Conservation (phyloP, 1,140 invertebrate species). For the Cydia splendana region DNA sequence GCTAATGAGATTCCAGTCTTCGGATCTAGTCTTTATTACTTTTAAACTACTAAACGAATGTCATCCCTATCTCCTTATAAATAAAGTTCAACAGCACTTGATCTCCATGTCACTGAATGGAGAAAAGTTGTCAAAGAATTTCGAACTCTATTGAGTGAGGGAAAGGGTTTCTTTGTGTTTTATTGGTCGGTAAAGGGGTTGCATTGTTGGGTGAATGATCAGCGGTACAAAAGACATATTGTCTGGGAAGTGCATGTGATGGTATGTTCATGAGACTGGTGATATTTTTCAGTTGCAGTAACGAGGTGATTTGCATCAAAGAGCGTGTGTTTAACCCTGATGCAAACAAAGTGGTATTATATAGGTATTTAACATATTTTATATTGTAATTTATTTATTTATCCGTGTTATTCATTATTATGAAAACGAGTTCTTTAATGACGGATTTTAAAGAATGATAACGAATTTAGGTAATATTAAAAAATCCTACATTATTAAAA, state of each 20-base stretch:
- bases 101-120: constrained; percentile 4
- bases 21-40: constrained; percentile 32
- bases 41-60: not conserved
- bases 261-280: not conserved
- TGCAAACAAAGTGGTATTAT: not conserved
- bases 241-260: constrained; percentile 31
- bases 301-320: not conserved
- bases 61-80: not conserved
- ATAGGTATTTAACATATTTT: too few species aligned
- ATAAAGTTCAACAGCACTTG: not conserved
- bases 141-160: not conserved
- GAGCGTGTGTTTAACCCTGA: not conserved
- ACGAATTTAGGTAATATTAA: too few species aligned
- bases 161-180: not conserved
- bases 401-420: too few species aligned
- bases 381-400: too few species aligned
- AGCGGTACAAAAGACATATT: constrained; percentile 23
- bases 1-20: constrained; percentile 32
- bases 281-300: constrained; percentile 11
- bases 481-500: too few species aligned
- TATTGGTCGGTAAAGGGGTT: not conserved
- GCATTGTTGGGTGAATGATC: constrained; percentile 29
- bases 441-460: too few species aligned
- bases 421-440: too few species aligned
- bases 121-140: not conserved